These are phyloP conservation scores for Eupithecia dodoneata DNA, from an alignment of 2,888 invertebrate genomes.

Conservation along the genomic window DNA sequence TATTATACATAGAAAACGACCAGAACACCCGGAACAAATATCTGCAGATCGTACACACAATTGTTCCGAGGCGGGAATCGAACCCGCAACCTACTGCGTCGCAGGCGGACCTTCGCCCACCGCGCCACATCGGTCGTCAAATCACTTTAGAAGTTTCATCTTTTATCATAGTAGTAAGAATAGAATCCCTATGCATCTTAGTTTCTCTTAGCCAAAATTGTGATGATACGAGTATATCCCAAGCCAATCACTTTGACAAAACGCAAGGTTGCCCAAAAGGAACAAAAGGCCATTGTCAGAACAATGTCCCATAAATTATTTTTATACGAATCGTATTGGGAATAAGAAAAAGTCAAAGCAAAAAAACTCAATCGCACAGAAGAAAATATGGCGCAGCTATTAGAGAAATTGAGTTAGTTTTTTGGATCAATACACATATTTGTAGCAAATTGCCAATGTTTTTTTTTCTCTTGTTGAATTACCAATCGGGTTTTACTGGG, in stretches of 20 bases:
- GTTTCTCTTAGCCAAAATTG: neutral
- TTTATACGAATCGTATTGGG: constrained; percentile 43
- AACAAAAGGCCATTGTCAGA: constrained; percentile 42
- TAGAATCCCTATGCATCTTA: neutral
- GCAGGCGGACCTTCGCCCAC: too few species aligned
- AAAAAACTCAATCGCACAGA: constrained; percentile 42
- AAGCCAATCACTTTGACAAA: constrained; percentile 33
- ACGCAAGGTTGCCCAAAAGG: constrained; percentile 32
- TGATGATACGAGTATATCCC: constrained; percentile 29
- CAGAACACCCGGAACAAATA: too few species aligned
- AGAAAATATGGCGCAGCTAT: constrained; percentile 36
- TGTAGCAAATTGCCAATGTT: constrained; percentile 15
- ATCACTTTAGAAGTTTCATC: too few species aligned
- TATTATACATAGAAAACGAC: too few species aligned
- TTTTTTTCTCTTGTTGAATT: constrained; percentile 6
- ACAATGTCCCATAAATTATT: constrained; percentile 44
- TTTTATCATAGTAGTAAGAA: neutral
- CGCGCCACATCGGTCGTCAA: too few species aligned
- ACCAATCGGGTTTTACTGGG: constrained; percentile 7
- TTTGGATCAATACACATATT: constrained; percentile 22
- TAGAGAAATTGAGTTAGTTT: constrained; percentile 31
- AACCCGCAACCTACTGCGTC: too few species aligned
- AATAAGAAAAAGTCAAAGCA: constrained; percentile 27
- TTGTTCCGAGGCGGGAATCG: too few species aligned
- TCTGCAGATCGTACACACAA: too few species aligned